Conservation (phyloP, 2,113 vertebrate species). For the Telmatochromis bifrenatus region DNA sequence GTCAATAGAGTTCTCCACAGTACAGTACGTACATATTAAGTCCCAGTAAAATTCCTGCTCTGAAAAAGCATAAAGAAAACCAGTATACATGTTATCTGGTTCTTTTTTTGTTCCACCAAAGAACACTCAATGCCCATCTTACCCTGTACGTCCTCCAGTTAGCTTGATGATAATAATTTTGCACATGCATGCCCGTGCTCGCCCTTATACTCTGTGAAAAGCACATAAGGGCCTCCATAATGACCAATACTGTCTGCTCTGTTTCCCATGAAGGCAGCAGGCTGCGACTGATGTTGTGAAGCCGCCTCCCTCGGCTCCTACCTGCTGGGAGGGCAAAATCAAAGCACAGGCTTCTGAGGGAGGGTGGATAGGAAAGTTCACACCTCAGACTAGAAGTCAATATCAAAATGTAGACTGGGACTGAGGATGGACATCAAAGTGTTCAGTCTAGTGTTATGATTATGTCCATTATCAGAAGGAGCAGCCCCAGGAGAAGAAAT, state of each 20-base stretch:
- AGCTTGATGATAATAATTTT: not conserved
- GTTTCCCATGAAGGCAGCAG: not conserved
- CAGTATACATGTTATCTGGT: not conserved
- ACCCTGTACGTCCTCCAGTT: not conserved
- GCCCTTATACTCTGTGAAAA: not conserved
- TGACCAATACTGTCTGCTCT: not conserved
- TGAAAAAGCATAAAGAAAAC: constrained; percentile 20
- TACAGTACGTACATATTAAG: not conserved
- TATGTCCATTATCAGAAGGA: not conserved
- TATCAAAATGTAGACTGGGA: not conserved
- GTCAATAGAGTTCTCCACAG: not conserved
- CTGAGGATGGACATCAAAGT: not conserved
- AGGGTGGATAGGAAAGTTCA: not conserved
- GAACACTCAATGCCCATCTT: not conserved
- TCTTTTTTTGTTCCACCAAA: not conserved
- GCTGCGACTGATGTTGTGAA: not conserved
- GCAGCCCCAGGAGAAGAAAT: not conserved
- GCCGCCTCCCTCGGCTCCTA: not conserved
- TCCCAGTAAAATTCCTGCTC: not conserved
- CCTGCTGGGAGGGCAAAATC: constrained; percentile 22
- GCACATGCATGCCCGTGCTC: not conserved
- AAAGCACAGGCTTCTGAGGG: not conserved
- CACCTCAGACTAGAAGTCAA: not conserved
- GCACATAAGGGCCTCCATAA: not conserved
- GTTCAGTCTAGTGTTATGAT: not conserved